Evolutionary conservation across 35 echinoderm and acorn worm genomes (phyloP), one percentile per base, ranked within the genome.

Genomic region (Ptychodera flava): DNA sequence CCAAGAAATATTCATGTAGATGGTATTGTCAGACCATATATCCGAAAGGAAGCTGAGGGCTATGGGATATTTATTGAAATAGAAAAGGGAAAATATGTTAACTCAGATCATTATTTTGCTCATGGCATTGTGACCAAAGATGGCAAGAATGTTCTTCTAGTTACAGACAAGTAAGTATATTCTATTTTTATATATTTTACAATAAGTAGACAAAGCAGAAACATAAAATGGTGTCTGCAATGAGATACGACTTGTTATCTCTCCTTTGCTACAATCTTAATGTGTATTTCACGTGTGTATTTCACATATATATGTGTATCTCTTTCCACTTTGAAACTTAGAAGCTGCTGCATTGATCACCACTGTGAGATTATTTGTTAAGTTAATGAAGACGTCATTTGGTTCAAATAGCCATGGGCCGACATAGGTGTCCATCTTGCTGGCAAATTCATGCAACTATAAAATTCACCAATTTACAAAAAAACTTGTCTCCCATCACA

Each of bases 51-150:
- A 35, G 92, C 92, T 22, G 85, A 89, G 35, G 96, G 95, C 31
- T 77, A 87, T 79, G 88, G 80, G 33, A 86, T 99, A 16, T 85
- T 99, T 0, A 90, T 90, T 16, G 90, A 92, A 78, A 90, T 91
- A 31, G 93, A 94, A n/a, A 99, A 98, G 38, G 95, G 95, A 38
- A 94, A 94, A 45, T 98, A 81, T 77, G 90, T 90, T 76, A 37
- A 77, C 0, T 86, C 85, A 22, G 96, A 99, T 80, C 90, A 99
- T 33, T 99, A 99, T 53, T 85, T 98, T 1, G 90, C 90, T 16
- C 95, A 98, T 85, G 84, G 92, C 77, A 34, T 84, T 36, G 89
- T 92, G 0, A 97, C 90, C 1, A 83, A 88, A 27, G 91, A 97
- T 52, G 93, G 88, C 85, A 93, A 98, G 77, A 85, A 83, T 38